Base-by-base conservation (phyloP, 2,113 vertebrate genomes). In the Pollimyrus isidori region DNA sequence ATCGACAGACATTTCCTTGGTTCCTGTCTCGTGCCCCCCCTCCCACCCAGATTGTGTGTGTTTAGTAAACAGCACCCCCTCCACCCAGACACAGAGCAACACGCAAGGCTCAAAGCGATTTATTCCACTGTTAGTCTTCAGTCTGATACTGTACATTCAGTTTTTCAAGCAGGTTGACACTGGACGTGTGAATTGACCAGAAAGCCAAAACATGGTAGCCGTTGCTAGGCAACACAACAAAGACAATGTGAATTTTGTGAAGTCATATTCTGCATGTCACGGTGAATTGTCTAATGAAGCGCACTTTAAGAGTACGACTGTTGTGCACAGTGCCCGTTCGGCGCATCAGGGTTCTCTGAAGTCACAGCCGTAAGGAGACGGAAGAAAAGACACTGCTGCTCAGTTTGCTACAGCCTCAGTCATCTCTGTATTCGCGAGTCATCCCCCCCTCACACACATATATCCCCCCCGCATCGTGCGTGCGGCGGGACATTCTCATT, bases 221-320 rank as follows among this genome's bases (percentile, higher is more conserved):
- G 87, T 87, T 87, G 87, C 56, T 87, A 87, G 39, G 87, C 87
- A 65, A 87, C 87, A 45, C 6, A 19, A 87, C 0, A 56, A 53
- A 7, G 86, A 39, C 42, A 42, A 42, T 42, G 35, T 42, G 73
- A 80, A 19, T 39, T 42, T 80, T 7, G 17, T 13, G 0, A 17
- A 80, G 73, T 80, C 13, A 2, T 42, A 26, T 42, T 19, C 73
- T 42, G 4, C 35, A 1, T 80, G 4, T 39, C 15, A 39, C 13
- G 69, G 35, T 80, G 30, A 35, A 13, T 30, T 15, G n/a, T 30
- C 5, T 10, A 62, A 2, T 9, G 56, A n/a, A 26, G 11, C 21
- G 5, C 7, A 7, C 23, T n/a, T 65, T 65, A 65, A 65, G 7
- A 65, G 58, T n/a, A 26, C 9, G 23, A 65, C 58, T 7, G 23